Base-by-base conservation (phyloP, 2,888 invertebrate genomes). In the Trichopoda pennipes region DNA sequence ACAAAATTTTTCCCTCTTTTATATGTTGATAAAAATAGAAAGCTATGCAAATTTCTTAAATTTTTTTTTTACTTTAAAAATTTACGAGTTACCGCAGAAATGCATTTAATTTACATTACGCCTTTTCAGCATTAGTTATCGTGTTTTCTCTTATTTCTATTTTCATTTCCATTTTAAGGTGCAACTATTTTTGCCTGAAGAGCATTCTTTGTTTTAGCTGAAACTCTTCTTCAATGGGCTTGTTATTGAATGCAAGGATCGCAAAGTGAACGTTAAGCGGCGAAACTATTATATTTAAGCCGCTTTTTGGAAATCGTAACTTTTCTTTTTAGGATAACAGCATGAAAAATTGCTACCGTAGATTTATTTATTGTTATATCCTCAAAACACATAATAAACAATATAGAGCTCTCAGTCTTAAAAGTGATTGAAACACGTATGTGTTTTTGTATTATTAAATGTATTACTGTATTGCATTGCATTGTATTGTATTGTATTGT, bases 61-160 rank as follows among this genome's bases (percentile, higher is more conserved):
- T 9, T 32, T 49, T 32, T 49, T 64, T 49, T 49, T 7, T 21
- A n/a, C 19, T 49, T 17, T 9, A n/a, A 28, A 28, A 28, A 28
- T 28, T 8, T 17, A 49, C 70, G 21, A 70, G 9, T 76, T 85
- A 86, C 87, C 85, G 83, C 82, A 86, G 84, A 88, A 88, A 87
- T 88, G 85, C 87, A 86, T 87, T 87, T 87, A 87, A 87, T 86
- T 87, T 86, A 86, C 87, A 87, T 87, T 86, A 84, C 85, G 86
- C 61, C 76, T 76, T 82, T 72, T 76, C 81, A 77, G 85, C 83
- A 81, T 76, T 80, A 84, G 82, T 82, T 84, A 84, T 74, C 72
- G 28, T 74, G 79, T 72, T 66, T 84, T 66, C 56, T 23, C 23
- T 64, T 19, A 49, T 38, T 66, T 73, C 53, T 58, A 49, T 53